phyloP scores from a whole-genome alignment of 2,888 invertebrate species.

The Pilophorus perplexus region DNA sequence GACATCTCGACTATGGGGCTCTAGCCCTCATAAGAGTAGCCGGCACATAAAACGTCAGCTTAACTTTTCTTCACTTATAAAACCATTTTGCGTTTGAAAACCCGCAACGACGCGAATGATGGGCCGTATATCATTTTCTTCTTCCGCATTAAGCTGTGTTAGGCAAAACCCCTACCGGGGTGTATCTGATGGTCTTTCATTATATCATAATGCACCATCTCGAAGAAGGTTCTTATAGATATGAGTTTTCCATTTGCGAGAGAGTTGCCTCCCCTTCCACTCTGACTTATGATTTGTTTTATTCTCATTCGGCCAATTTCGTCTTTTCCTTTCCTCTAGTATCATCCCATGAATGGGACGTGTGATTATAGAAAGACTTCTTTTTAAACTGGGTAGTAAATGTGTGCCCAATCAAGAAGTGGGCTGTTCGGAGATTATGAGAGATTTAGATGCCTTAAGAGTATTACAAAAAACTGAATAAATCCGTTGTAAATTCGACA shows the following conservation, averaged over 20 bases:
- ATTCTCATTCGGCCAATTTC: constrained; percentile 11
- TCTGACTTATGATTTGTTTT: constrained; percentile 4
- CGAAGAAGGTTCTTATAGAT: background rate
- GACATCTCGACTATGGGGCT: no score
- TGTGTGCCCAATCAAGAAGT: no score
- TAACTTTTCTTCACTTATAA: background rate
- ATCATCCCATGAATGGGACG: no score
- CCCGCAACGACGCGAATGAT: background rate
- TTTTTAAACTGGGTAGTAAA: no score
- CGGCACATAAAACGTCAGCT: background rate
- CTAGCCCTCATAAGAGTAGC: background rate
- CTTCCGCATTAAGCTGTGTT: constrained; percentile 7
- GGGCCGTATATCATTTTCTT: background rate
- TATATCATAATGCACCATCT: background rate
- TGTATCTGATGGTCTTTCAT: background rate
- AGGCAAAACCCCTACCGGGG: background rate
- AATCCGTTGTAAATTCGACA: no score
- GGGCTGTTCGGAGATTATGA: no score
- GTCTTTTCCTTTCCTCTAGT: no score
- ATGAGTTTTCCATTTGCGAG: no score
- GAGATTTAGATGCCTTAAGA: no score
- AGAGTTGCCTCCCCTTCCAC: no score
- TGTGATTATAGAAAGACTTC: no score
- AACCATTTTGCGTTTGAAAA: background rate
- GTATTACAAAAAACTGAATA: no score